A percentile compares a stretch with the other conserved stretches of the same genome.
Evolutionary conservation across 2,113 vertebrate genomes (phyloP).

Genomic region (Castor canadensis): DNA sequence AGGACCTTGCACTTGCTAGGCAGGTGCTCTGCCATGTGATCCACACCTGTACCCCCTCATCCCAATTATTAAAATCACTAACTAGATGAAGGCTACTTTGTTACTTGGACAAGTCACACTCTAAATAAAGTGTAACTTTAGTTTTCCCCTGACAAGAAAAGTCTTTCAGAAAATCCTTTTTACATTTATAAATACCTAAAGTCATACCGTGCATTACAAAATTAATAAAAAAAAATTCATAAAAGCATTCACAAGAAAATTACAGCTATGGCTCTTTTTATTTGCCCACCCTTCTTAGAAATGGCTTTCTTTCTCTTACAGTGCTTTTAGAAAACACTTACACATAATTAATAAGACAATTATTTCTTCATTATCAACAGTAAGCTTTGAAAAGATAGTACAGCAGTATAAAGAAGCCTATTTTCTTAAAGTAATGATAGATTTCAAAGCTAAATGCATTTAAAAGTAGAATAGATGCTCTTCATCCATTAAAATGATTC

Average conservation of each 20-base stretch:
- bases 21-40: no score
- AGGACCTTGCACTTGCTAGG: no score
- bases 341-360: not conserved
- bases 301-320: not conserved
- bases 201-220: not conserved
- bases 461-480: conserved; percentile 1
- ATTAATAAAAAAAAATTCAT: not conserved
- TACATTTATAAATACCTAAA: conserved; percentile 10
- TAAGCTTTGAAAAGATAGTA: conserved; percentile 8
- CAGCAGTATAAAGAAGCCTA: not conserved
- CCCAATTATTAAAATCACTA: conserved; percentile 9
- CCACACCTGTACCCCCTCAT: no score
- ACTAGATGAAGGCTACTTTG: not conserved
- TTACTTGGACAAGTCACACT: not conserved
- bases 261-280: not conserved
- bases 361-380: conserved; percentile 29
- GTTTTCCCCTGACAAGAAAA: not conserved
- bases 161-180: conserved; percentile 31
- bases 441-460: conserved; percentile 41
- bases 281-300: conserved; percentile 20
- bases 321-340: conserved; percentile 27
- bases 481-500: conserved; percentile 28
- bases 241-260: conserved; percentile 35
- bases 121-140: not conserved
- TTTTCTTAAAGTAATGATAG: conserved; percentile 18